Percentiles rank a stretch among this genome's conserved stretches.
These are phyloP conservation scores for Lamellibrachia luymesi DNA, from an alignment of 1,140 invertebrate species.

Conservation along the genomic window DNA sequence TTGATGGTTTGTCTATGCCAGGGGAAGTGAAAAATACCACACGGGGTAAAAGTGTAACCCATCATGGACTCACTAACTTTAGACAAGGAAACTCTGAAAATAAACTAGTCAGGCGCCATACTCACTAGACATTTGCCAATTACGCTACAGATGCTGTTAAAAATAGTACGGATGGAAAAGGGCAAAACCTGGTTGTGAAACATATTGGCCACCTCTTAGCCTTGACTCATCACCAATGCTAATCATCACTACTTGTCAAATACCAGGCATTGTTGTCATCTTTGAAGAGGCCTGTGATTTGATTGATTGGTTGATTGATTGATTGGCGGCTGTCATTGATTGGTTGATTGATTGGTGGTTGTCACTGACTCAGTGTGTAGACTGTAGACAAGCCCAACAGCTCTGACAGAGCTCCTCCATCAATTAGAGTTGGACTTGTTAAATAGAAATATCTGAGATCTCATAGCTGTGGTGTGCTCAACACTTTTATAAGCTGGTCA, in stretches of 20 bases:
- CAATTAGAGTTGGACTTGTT: neutral
- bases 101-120: too few relatives aligned
- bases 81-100: too few relatives aligned
- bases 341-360: neutral
- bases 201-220: neutral
- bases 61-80: too few relatives aligned
- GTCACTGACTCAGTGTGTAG: neutral
- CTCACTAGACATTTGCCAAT: too few relatives aligned
- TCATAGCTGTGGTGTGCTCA: too few relatives aligned
- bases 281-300: neutral
- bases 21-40: too few relatives aligned
- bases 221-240: neutral
- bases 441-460: too few relatives aligned
- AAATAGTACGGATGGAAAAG: neutral
- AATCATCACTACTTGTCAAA: neutral
- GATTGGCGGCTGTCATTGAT: neutral
- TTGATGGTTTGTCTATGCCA: too few relatives aligned
- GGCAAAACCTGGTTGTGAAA: neutral
- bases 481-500: too few relatives aligned
- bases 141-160: neutral
- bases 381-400: neutral
- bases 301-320: neutral
- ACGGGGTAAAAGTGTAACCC: too few relatives aligned
- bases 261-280: neutral
- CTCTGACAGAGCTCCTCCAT: neutral